Conservation (phyloP, 2,113 vertebrate genomes). For the Grammomys surdaster region DNA sequence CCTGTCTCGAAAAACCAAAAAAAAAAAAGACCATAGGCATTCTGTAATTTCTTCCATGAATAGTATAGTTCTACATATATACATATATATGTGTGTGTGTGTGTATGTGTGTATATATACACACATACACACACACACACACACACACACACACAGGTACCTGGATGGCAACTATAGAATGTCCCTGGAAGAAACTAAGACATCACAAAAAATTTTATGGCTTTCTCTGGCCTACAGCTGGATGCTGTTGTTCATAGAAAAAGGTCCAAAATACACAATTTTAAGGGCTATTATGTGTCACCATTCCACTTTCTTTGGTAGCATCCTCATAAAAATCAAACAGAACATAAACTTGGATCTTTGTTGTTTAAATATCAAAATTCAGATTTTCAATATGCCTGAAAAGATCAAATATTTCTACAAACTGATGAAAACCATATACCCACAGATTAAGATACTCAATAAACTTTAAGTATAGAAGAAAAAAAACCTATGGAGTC, state of each 20-base stretch:
- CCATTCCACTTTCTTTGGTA: background rate
- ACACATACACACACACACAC: background rate
- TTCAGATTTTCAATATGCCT: background rate
- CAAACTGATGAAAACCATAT: slow-evolving; percentile 5
- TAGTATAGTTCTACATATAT: too few relatives aligned
- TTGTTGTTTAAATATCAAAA: slow-evolving; percentile 11
- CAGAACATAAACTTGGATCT: background rate
- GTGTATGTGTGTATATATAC: too few relatives aligned
- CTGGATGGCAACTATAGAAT: background rate
- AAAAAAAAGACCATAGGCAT: background rate
- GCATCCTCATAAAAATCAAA: background rate
- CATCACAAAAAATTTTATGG: background rate
- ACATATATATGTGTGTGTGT: background rate
- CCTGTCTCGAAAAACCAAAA: too few relatives aligned
- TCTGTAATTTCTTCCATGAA: background rate
- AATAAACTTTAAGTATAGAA: slow-evolving; percentile 21
- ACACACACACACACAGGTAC: background rate
- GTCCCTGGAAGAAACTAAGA: background rate
- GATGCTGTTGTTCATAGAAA: background rate
- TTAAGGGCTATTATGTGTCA: background rate
- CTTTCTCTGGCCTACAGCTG: background rate
- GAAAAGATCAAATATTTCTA: background rate
- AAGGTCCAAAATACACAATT: background rate
- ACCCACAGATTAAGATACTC: background rate
- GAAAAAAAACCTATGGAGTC: slow-evolving; percentile 12